These are phyloP conservation scores for Eupithecia centaureata DNA, from an alignment of 2,888 invertebrate genomes.

Conservation along the genomic window DNA sequence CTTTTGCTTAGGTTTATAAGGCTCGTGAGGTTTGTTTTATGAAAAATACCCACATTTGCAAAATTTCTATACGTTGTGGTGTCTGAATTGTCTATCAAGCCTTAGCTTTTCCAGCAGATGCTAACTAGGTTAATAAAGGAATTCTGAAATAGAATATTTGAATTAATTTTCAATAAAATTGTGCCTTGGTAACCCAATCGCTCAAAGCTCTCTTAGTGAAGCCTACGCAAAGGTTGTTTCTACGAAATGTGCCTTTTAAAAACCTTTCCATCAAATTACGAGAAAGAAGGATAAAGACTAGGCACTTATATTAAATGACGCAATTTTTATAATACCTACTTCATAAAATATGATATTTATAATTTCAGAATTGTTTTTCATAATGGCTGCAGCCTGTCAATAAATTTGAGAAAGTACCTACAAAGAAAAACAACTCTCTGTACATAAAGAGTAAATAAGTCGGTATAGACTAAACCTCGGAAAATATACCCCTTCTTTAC, in stretches of 20 bases:
- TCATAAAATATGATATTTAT: no score
- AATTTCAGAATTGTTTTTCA: no score
- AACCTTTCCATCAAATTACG: neutral
- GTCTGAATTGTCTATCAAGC: neutral
- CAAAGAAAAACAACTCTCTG: no score
- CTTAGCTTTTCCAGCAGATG: neutral
- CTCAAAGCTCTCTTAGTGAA: neutral
- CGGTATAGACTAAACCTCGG: no score
- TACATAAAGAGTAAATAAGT: no score
- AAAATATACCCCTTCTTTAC: no score
- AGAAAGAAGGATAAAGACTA: no score
- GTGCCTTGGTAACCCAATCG: neutral
- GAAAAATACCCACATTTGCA: neutral
- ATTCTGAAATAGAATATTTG: neutral
- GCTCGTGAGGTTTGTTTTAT: slow-evolving; percentile 5
- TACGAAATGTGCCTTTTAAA: neutral
- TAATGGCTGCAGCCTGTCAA: no score
- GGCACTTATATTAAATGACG: no score
- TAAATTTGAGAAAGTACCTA: no score
- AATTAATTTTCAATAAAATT: neutral
- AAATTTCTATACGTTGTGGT: neutral
- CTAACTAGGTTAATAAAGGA: neutral
- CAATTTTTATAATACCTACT: no score
- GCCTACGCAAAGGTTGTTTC: neutral
- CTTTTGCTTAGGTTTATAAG: slow-evolving; percentile 27